These are phyloP conservation scores for Anarsia innoxiella DNA, from an alignment of 2,888 invertebrate genomes.

Conservation along the genomic window DNA sequence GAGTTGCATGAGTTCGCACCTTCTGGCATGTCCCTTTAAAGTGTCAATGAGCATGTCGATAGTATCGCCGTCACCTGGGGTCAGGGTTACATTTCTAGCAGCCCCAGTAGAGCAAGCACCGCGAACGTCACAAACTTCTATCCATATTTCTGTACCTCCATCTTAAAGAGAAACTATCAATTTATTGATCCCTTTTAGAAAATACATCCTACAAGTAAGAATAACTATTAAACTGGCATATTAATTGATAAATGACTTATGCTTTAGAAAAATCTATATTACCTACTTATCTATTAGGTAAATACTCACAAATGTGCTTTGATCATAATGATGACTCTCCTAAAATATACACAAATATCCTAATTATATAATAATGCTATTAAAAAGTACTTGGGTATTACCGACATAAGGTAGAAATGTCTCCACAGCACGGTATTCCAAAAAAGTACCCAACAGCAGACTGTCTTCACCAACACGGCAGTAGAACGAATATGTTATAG, in stretches of 20 bases:
- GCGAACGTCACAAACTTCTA: constrained; percentile 41
- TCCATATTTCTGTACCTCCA: constrained; percentile 34
- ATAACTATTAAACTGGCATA: no score
- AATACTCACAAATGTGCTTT: constrained; percentile 2
- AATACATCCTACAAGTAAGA: no score
- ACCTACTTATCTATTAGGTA: neutral
- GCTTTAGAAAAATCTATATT: neutral
- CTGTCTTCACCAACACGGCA: constrained; percentile 28
- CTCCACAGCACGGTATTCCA: constrained; percentile 38
- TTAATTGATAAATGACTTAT: no score
- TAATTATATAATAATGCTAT: no score
- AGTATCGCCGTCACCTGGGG: constrained; percentile 28
- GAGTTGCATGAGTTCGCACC: constrained; percentile 38
- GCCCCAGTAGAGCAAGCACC: constrained; percentile 35
- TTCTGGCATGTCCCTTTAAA: constrained; percentile 24
- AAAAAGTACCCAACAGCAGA: constrained; percentile 32
- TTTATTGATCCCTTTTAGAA: no score
- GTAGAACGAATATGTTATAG: constrained; percentile 38
- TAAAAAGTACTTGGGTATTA: constrained; percentile 23
- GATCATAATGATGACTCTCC: no score
- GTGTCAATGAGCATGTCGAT: constrained; percentile 26
- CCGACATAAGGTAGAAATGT: constrained; percentile 42
- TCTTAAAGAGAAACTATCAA: no score
- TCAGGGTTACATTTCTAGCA: constrained; percentile 19
- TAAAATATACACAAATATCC: no score